Evolutionary conservation across 2,113 vertebrate genomes (phyloP), one percentile per base, ranked within the genome.

Genomic region (Hemibates koningsi): DNA sequence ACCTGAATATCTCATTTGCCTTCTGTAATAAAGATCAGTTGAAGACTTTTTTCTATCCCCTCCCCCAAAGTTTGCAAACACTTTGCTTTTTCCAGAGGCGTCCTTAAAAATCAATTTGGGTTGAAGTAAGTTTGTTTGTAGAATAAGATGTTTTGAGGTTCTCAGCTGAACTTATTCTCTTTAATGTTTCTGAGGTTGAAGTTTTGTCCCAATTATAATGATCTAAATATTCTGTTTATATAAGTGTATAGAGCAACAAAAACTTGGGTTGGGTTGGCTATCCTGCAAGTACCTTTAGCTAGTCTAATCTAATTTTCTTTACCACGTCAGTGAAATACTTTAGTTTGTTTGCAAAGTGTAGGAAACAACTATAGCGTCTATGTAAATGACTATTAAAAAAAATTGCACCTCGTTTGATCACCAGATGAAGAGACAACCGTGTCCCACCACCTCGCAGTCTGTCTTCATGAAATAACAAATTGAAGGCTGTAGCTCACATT

Each of bases 381-480:
- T 43, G 13, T 5, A 76, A 48, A 76, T 29, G 68, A 29, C 41
- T 29, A 29, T 76, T 78, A 11, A 24, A 38, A 54, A 53, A 17
- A 56, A 34, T 61, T 38, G 24, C 50, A 63, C 12, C 12, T 9
- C 10, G 56, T 80, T 79, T 88, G 93, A 92, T 91, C 85, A 29
- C 48, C 63, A 81, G 82, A 90, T 86, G 73, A 91, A 91, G 81
- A 84, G 80, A 93, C 86, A 91, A 92, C 63, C 27, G 86, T 81
- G 82, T 83, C 85, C 81, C 71, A 54, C 38, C 68, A 80, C 87
- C 89, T 91, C 57, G 59, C 61, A 91, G 90, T 85, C 81, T 93
- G 91, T 91, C 93, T 93, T 87, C 81, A 87, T 91, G 84, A 92
- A 83, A 91, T 88, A 93, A 94, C 85, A 95, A 94, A 96, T 93